phyloP scores from a whole-genome alignment of 2,797 vertebrate genomes.

The Rhinogobio ventralis region DNA sequence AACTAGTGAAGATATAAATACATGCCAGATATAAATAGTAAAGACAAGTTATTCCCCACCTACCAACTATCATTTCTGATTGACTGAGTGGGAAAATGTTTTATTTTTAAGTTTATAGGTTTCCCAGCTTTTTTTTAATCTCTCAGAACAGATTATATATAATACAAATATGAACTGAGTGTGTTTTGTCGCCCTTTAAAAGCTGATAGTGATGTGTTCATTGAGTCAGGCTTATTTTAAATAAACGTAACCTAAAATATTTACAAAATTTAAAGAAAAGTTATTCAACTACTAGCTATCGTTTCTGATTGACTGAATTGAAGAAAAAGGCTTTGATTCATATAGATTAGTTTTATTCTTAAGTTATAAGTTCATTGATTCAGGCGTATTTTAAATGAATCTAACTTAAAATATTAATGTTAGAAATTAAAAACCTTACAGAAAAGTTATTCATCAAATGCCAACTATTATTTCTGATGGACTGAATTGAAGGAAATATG shows the following conservation, averaged over 20 bases:
- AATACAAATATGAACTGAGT: no score
- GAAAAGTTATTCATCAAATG: background rate
- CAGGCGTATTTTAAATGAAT: background rate
- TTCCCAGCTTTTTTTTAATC: background rate
- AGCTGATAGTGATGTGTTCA: no score
- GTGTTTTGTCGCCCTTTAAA: no score
- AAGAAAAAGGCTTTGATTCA: no score
- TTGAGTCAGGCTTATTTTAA: no score
- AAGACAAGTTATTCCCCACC: background rate
- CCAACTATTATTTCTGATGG: background rate
- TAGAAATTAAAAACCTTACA: background rate
- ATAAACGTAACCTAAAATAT: no score
- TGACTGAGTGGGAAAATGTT: background rate
- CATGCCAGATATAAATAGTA: background rate
- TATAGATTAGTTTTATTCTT: no score
- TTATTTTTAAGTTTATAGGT: background rate
- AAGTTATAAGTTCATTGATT: no score
- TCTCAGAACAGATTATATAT: no score
- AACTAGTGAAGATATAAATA: background rate
- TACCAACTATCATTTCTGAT: background rate
- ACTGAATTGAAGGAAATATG: background rate
- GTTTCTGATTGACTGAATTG: no score
- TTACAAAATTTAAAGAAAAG: no score
- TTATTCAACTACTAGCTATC: no score
- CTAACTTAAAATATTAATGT: background rate